Percentiles rank a stretch among this genome's conserved stretches.
phyloP scores from a whole-genome alignment of 92 coral and sea anemone species.

The Heliopora coerulea region DNA sequence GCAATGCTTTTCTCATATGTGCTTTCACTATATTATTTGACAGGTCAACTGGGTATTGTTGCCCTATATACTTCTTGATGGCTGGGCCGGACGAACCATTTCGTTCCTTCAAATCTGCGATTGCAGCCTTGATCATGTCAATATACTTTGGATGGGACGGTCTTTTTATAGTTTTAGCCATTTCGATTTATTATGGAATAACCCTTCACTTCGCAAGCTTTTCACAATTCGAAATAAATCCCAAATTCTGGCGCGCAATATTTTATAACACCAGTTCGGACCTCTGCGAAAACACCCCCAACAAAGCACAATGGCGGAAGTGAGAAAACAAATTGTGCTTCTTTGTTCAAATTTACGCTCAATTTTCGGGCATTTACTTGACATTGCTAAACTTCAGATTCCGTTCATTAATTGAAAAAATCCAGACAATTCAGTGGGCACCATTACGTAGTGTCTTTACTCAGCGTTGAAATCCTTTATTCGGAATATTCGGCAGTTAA shows the following conservation, averaged over 20 bases:
- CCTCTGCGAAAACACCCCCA: slow-evolving; percentile 10
- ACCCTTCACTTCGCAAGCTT: too few relatives aligned
- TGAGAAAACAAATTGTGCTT: slow-evolving; percentile 7
- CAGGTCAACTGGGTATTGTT: slow-evolving; percentile 56
- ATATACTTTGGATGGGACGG: background rate
- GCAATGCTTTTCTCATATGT: slow-evolving; percentile 53
- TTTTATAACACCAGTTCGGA: slow-evolving; percentile 1
- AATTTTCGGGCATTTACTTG: background rate
- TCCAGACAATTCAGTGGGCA: background rate
- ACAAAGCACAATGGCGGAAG: background rate
- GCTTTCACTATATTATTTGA: slow-evolving; percentile 20
- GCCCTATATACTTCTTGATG: slow-evolving; percentile 71
- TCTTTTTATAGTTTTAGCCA: background rate
- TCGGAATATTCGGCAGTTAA: background rate
- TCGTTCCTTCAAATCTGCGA: slow-evolving; percentile 42
- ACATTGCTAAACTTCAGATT: background rate
- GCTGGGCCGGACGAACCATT: slow-evolving; percentile 76
- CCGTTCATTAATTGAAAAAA: background rate
- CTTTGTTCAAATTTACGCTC: background rate
- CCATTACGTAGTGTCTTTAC: background rate
- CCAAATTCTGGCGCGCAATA: background rate
- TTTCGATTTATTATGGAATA: too few relatives aligned
- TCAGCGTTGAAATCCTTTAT: background rate
- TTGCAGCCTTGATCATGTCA: background rate
- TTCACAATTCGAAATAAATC: background rate